These are phyloP conservation scores for Mesocricetus auratus DNA, from an alignment of 2,113 vertebrate species.

Conservation along the genomic window DNA sequence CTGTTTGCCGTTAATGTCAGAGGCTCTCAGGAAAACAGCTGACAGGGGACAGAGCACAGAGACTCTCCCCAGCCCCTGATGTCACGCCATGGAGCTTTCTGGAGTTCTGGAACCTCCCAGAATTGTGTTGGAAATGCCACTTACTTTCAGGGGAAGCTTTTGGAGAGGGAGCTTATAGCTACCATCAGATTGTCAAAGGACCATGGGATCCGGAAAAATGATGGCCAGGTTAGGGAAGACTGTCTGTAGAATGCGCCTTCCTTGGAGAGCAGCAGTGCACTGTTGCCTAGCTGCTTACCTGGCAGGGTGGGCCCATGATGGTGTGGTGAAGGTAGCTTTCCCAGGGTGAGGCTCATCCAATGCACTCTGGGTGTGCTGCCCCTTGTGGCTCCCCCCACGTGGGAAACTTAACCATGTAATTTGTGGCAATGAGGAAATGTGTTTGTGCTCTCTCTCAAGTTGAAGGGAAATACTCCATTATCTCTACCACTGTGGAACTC, in stretches of 20 bases:
- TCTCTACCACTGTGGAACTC: not conserved
- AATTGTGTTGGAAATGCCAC: not conserved
- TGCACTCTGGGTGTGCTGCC: not conserved
- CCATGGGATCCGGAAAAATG: not conserved
- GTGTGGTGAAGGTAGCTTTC: not conserved
- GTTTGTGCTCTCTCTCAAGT: not conserved
- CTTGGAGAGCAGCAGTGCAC: not conserved
- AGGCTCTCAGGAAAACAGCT: not conserved
- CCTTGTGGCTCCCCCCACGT: not conserved
- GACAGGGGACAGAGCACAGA: not conserved
- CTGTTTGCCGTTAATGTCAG: not conserved
- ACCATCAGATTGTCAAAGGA: not conserved
- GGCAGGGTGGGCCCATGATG: not conserved
- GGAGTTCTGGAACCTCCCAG: not conserved
- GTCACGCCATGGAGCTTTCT: not conserved
- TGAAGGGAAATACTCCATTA: accelerated
- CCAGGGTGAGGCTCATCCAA: not conserved
- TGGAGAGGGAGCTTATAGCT: not conserved
- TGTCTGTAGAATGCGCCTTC: not conserved
- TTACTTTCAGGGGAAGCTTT: not conserved
- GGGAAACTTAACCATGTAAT: not conserved
- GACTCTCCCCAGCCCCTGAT: not conserved
- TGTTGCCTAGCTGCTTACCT: not conserved
- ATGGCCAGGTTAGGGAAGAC: not conserved
- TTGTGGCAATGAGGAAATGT: not conserved